Evolutionary conservation across 2,113 vertebrate species (phyloP).

Genomic region (Apeltes quadracus): DNA sequence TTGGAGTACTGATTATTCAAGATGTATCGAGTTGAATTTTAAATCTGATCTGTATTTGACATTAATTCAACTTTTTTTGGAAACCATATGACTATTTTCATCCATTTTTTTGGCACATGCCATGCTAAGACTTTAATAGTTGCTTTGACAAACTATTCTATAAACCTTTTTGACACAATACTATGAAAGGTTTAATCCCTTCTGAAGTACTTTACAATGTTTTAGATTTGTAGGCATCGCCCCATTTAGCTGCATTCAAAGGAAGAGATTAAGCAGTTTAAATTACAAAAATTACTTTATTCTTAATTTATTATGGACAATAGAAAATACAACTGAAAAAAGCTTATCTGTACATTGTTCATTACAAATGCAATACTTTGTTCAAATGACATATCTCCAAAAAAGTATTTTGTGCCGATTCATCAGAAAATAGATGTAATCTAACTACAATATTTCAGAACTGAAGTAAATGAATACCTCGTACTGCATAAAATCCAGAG

Average conservation of each 20-base stretch:
- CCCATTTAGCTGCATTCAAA: neutral
- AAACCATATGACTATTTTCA: too few relatives aligned
- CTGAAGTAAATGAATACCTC: slow-evolving; percentile 21
- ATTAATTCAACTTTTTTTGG: too few relatives aligned
- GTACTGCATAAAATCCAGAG: neutral
- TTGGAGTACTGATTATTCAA: too few relatives aligned
- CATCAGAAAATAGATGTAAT: slow-evolving; percentile 67
- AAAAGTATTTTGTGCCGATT: slow-evolving; percentile 7
- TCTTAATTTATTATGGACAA: slow-evolving; percentile 72
- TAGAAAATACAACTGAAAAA: slow-evolving; percentile 75
- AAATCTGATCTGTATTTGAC: too few relatives aligned
- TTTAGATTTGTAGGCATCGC: neutral
- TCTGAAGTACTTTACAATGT: neutral
- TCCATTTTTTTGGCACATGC: neutral
- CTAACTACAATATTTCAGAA: slow-evolving; percentile 73
- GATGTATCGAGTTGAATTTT: too few relatives aligned
- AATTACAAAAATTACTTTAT: slow-evolving; percentile 75
- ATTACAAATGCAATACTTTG: slow-evolving; percentile 54
- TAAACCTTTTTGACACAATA: neutral
- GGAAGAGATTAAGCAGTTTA: neutral
- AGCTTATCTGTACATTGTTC: slow-evolving; percentile 68
- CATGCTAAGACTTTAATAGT: neutral
- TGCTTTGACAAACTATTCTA: neutral
- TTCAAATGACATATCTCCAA: slow-evolving; percentile 50
- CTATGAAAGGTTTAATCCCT: neutral